phyloP scores from a whole-genome alignment of 2,797 vertebrate genomes.

The Pangasius macronema region DNA sequence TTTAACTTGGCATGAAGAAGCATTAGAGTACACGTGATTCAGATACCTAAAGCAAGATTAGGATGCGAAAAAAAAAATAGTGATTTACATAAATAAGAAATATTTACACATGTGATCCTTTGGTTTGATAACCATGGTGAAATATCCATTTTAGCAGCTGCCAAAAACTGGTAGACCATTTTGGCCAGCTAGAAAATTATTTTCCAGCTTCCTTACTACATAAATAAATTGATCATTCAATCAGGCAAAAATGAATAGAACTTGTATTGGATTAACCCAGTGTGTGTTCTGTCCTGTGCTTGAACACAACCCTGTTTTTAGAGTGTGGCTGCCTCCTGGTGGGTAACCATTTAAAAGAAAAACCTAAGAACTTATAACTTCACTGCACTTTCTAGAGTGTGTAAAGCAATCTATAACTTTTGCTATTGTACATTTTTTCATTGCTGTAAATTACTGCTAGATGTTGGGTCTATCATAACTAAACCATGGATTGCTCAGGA shows the following conservation, averaged over 20 bases:
- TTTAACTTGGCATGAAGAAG: not conserved
- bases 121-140: not conserved
- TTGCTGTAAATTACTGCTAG: not conserved
- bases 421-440: not conserved
- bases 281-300: not conserved
- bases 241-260: not conserved
- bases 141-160: not conserved
- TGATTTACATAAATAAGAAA: not conserved
- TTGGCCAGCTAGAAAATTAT: not conserved
- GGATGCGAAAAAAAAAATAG: not conserved
- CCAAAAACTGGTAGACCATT: not conserved
- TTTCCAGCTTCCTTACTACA: not conserved
- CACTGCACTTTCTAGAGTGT: not conserved
- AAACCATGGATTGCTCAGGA: not conserved
- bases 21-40: not conserved
- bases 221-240: not conserved
- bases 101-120: not conserved
- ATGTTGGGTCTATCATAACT: not conserved
- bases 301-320: not conserved
- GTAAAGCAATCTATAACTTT: not conserved
- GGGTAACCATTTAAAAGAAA: not conserved
- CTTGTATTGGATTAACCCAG: not conserved
- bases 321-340: constrained; percentile 3
- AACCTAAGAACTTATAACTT: not conserved
- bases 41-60: not conserved